Evolutionary conservation across 37 sponge, comb jelly and placozoan genomes (phyloP), one percentile per base, ranked within the genome.

Genomic region (Cladorhizidae sp.): DNA sequence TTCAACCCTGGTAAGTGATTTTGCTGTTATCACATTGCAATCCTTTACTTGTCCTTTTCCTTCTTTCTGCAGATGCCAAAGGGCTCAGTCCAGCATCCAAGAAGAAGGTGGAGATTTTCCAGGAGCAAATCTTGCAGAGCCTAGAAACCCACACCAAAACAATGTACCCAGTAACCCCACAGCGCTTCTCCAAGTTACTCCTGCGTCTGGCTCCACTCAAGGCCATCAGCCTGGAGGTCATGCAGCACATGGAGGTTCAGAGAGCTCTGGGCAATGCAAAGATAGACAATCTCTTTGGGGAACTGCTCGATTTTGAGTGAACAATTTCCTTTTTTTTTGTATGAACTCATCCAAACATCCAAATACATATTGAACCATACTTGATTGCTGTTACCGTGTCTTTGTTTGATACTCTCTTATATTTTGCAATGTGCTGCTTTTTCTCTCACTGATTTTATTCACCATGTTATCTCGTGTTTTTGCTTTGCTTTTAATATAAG

Each of bases 1-100:
- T 95, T 97, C 77, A 94, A 97, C 74, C 94, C 95, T 75, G 96
- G 98, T 97, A 52, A 70, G 92, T 68, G 21, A 35, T 45, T 9
- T 9, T 9, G 8, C 49, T 12, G 9, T 12, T 12, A 45, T 12
- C 5, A 45, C 9, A 17, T 59, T 59, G 3, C 17, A 17, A 17
- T 59, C 28, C 26, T 67, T 67, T 20, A 42, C 17, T 36, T 20
- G 40, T 17, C 42, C 17, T 28, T n/a, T 40, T 14, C n/a, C n/a
- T n/a, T n/a, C n/a, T n/a, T n/a, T n/a, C n/a, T n/a, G 21, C 68
- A 87, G 87, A 87, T 82, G 83, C 90, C 65, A 85, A 85, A 55
- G 87, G 94, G 0, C 45, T 89, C 11, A 80, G 86, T 75, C 76
- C 93, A 15, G 87, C 74, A 25, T 72, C 87, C 25, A 35, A 59